A percentile compares a stretch with the other conserved stretches of the same genome.
Evolutionary conservation across 2,888 invertebrate genomes (phyloP).

Genomic region (Fabriciana adippe): DNA sequence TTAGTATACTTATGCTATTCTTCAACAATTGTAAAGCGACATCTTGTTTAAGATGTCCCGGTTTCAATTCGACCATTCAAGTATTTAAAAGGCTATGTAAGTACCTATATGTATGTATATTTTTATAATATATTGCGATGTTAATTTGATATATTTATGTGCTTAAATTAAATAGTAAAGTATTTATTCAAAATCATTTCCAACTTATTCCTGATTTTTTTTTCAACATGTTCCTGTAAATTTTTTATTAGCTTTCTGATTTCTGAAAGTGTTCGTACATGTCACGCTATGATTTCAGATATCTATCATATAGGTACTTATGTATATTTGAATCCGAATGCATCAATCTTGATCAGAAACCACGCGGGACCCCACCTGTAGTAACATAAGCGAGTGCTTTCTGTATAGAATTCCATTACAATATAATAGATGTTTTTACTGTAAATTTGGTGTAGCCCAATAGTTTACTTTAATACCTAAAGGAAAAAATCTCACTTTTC

Average conservation of each 20-base stretch:
- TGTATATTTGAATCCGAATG: constrained; percentile 43
- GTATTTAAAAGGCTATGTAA: no score
- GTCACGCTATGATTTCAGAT: constrained; percentile 32
- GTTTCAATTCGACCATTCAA: no score
- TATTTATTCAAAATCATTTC: no score
- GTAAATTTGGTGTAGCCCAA: background rate
- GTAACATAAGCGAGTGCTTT: constrained; percentile 52
- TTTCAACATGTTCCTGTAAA: constrained; percentile 21
- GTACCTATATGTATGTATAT: no score
- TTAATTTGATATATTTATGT: no score
- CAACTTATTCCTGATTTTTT: no score
- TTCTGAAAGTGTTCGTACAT: constrained; percentile 26
- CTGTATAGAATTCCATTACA: constrained; percentile 56
- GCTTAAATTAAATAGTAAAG: no score
- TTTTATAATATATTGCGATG: no score
- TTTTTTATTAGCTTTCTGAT: constrained; percentile 30
- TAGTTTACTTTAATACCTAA: constrained; percentile 1
- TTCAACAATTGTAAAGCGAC: no score
- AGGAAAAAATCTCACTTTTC: no score
- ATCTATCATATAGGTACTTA: constrained; percentile 27
- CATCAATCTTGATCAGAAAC: constrained; percentile 75
- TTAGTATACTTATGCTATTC: no score
- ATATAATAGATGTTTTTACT: constrained; percentile 9
- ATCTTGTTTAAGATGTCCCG: no score
- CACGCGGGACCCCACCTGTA: constrained; percentile 56